Evolutionary conservation across 2,888 invertebrate genomes (phyloP), one percentile per base, ranked within the genome.

Genomic region (Torymus aiolomorphi): DNA sequence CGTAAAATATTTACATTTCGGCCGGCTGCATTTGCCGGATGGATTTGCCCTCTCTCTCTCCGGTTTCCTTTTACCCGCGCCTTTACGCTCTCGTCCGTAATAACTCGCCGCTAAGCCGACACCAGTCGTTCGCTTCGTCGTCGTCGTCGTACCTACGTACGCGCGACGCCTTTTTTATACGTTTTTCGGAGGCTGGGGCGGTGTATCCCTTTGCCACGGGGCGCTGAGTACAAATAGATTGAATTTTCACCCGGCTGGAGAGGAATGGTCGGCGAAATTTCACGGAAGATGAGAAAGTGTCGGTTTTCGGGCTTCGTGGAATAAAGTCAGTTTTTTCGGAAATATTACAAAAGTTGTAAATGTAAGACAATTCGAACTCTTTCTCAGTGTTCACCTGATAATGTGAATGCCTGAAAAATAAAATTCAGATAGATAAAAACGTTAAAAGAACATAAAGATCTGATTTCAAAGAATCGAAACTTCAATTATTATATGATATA

Each of bases 1-100:
- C 84, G 83, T 85, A 85, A 87, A 86, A 85, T 86, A 86, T 86
- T 87, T 86, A 86, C 86, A 86, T 85, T 85, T 84, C 82, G 83
- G 70, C 66, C 78, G 84, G 83, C 84, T 86, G 83, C 83, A 85
- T 79, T 75, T 79, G 70, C 80, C 78, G 84, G 83, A 85, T 86
- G 83, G 82, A 85, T 79, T 70, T 75, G 74, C 78, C 62, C 54
- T 54, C 56, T 49, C 63, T 73, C 62, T 67, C 56, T 18, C 24
- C 24, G 10, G 13, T 61, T 56, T 3, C 14, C 24, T 16, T 76
- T 62, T 54, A n/a, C 62, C 20, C n/a, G 13, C 70, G 70, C n/a
- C 70, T 70, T 66, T 66, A 51, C 66, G 66, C 66, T 66, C 52
- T 66, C 66, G 66, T 66, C 66, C 66, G 51, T 66, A 42, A 66